These are phyloP conservation scores for Fulica atra DNA, from an alignment of 2,113 vertebrate genomes.

Conservation along the genomic window DNA sequence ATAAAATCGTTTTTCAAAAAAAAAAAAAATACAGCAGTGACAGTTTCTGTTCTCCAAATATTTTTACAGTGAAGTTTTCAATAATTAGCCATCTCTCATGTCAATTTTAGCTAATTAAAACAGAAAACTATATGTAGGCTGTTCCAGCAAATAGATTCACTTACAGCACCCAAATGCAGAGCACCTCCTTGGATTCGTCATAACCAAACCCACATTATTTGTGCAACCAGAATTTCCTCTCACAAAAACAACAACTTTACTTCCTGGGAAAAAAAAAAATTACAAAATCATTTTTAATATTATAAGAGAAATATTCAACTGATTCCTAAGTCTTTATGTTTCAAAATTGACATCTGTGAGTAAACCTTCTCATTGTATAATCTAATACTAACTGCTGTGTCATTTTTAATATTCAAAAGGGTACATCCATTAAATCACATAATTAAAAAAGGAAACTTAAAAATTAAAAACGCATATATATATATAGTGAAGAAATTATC, in stretches of 20 bases:
- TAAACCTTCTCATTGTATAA: not conserved
- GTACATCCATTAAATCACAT: accelerated
- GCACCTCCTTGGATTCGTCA: not conserved
- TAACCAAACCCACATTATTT: not conserved
- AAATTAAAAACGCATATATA: not conserved
- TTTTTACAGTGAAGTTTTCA: not conserved
- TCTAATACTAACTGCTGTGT: not conserved
- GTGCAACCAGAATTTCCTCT: not conserved
- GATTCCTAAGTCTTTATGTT: not conserved
- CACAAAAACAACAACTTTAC: not conserved
- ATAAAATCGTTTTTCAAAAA: too few relatives aligned
- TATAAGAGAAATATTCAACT: not conserved
- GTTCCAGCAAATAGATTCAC: not conserved
- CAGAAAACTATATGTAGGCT: not conserved
- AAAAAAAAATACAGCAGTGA: not conserved
- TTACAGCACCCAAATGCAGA: not conserved
- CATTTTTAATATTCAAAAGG: not conserved
- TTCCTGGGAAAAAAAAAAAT: not conserved
- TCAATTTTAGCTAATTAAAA: not conserved
- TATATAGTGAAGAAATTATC: not conserved
- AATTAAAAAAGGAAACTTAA: not conserved
- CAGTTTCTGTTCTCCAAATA: not conserved
- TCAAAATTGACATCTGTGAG: not conserved
- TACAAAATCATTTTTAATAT: not conserved
- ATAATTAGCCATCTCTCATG: not conserved